Evolutionary conservation across 2,797 vertebrate genomes (phyloP), one percentile per base, ranked within the genome.

Genomic region (Sebastes vulpes): DNA sequence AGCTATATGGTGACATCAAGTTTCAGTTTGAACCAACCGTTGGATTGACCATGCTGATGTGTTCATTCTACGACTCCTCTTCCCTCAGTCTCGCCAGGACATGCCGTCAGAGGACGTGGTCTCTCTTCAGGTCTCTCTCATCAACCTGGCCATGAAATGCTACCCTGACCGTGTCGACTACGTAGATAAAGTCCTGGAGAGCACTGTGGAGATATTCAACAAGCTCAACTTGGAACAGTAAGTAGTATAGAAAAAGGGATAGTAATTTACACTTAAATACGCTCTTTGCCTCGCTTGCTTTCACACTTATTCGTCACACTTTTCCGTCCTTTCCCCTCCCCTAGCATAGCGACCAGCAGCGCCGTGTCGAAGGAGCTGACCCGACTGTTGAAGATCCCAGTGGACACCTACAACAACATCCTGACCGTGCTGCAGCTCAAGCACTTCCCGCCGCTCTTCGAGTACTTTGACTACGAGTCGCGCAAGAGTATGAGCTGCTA

Each of bases 401-500:
- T 99, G 84, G 98, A 99, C 69, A 98, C 97, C 56, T 99, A 99
- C 93, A 99, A 97, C 96, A 99, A 99, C 83, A 94, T 97, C 74
- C 95, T 99, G 83, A 99, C 98, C 0, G 98, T 99, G 75, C 94
- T 99, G 91, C 98, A 98, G 85, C 96, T 99, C 79, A 99, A 98
- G 77, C 98, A 99, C 82, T 99, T 99, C 92, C 98, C 97, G 0
- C 98, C 98, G 0, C 97, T 99, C 63, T 99, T 99, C 18, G 99
- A 99, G 82, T 99, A 99, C 91, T 99, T 99, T 3, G 98, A 99
- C 94, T 99, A 98, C 0, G 98, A 99, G 86, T 99, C 98, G 1
- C 97, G 99, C 89, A 99, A 99, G 90, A 98, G 95, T 95, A 99
- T 99, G 98, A 99, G 99, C 80, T 99, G 98, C 94, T 99, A 99